Base-by-base conservation (phyloP, 1,140 invertebrate genomes). In the Choristoneura fumiferana region DNA sequence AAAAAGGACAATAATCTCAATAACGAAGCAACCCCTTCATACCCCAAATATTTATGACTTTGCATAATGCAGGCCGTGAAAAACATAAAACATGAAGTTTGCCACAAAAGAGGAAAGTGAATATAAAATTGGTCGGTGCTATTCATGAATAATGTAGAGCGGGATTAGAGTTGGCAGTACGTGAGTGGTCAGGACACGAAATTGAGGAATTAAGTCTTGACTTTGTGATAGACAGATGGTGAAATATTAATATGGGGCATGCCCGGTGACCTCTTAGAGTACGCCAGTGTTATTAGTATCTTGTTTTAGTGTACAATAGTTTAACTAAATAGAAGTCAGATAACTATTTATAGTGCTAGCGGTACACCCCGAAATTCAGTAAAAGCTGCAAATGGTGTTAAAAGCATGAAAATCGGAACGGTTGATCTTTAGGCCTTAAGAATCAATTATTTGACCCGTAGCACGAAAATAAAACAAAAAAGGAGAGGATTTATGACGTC, bases 1-100 rank as follows among this genome's bases (percentile, higher is more conserved):
- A 45, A 22, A 45, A 45, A 45, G 17, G 40, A 45, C 17, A 45
- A 45, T 45, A 22, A 29, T 17, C 14, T 40, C 15, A 15, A 13
- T 40, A 9, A 18, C 6, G 15, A 40, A 45, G 39, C 17, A 29
- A 29, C 22, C 22, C 22, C 6, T 29, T 40, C 38, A 40, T 13
- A 40, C 40, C 22, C 40, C 40, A 45, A 45, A 45, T 45, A 45
- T 45, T 45, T 18, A 45, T 17, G 40, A 17, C 15, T 10, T 18
- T 6, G 12, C 15, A 18, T 40, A 40, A 40, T 40, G 39, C 39
- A 40, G 15, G 39, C 1, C 14, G 15, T 14, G 14, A 40, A 40
- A 40, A 15, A 14, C 9, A 9, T 22, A 45, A 22, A 45, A 45
- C 5, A 49, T 13, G 22, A 49, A 49, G 43, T 49, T 18, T n/a